These are phyloP conservation scores for Neotoma lepida DNA, from an alignment of 2,113 vertebrate genomes.

Conservation along the genomic window DNA sequence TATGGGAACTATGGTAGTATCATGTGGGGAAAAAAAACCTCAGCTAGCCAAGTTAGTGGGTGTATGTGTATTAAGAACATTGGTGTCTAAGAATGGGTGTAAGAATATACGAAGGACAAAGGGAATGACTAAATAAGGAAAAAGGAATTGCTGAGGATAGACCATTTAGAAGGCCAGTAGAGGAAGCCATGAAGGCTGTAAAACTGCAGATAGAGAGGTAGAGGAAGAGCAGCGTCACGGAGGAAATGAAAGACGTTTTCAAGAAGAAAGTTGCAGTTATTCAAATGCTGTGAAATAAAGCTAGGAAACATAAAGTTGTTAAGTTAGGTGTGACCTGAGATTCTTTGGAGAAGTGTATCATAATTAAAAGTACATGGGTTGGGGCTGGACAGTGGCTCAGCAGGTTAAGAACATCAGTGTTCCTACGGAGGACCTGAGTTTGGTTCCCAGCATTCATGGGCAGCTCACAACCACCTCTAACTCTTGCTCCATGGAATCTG, in stretches of 20 bases:
- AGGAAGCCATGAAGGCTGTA: not conserved
- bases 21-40: not conserved
- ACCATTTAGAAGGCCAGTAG: not conserved
- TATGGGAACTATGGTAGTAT: not conserved
- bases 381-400: not conserved
- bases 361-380: not conserved
- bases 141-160: not conserved
- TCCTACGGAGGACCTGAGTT: not conserved
- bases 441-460: not conserved
- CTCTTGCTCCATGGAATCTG: not conserved
- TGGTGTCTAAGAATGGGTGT: not conserved
- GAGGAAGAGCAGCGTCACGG: not conserved
- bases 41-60: not conserved
- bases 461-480: not conserved
- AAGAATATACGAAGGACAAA: not conserved
- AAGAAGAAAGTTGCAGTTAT: not conserved
- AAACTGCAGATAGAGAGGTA: not conserved
- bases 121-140: not conserved
- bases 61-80: not conserved
- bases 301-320: not conserved
- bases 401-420: not conserved
- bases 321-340: not conserved
- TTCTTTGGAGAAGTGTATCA: not conserved
- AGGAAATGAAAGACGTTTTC: not conserved
- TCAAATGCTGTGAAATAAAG: not conserved